These are phyloP conservation scores for Erebia ligea DNA, from an alignment of 2,888 invertebrate genomes.

Conservation along the genomic window DNA sequence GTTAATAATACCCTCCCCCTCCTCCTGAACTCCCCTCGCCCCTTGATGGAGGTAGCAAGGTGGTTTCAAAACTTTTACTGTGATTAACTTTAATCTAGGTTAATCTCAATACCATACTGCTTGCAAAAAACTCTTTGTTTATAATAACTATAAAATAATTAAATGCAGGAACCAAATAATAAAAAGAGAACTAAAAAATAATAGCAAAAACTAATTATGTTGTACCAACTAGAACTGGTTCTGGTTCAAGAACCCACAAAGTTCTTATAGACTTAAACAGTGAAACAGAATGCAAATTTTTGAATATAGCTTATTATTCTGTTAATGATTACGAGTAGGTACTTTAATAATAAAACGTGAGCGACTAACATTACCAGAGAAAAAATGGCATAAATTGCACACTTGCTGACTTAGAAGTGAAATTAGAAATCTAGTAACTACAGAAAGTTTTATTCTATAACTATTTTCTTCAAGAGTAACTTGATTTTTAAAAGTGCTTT, in stretches of 20 bases:
- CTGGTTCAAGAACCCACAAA: neutral
- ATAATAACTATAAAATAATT: neutral
- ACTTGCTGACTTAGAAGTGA: constrained; percentile 6
- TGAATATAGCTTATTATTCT: neutral
- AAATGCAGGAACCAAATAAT: neutral
- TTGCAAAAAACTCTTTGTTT: neutral
- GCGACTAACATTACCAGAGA: neutral
- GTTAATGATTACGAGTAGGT: neutral
- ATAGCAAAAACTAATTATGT: neutral
- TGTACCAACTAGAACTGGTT: neutral
- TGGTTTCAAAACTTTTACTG: neutral
- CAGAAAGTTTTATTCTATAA: neutral
- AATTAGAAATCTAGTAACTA: constrained; percentile 9
- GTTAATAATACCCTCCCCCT: too few relatives aligned
- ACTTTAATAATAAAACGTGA: neutral
- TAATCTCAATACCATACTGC: neutral
- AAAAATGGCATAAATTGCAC: constrained; percentile 9
- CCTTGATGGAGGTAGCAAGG: too few relatives aligned
- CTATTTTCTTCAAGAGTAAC: neutral
- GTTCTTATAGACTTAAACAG: neutral
- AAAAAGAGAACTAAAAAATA: neutral
- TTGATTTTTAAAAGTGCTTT: neutral
- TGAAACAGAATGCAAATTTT: neutral
- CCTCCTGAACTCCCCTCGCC: too few relatives aligned
- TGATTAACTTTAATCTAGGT: neutral